These are phyloP conservation scores for Polypterus bichir DNA, from an alignment of 2,113 vertebrate genomes.

Conservation along the genomic window DNA sequence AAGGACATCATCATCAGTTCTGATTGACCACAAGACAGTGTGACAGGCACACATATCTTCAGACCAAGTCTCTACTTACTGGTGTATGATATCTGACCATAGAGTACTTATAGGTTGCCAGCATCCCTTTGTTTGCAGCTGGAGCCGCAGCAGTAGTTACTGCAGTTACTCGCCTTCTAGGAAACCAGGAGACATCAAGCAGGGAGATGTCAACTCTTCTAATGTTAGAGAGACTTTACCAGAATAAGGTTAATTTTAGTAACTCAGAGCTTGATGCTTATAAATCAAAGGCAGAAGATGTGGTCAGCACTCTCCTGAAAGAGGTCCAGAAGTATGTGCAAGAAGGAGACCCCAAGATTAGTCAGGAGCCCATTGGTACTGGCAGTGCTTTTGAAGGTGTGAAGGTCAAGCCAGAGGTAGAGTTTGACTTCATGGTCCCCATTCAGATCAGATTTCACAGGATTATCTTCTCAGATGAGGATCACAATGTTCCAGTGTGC, in stretches of 20 bases:
- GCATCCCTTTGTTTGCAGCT: too few species aligned
- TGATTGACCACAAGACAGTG: too few species aligned
- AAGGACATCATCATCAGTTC: too few species aligned
- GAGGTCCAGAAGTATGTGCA: not conserved
- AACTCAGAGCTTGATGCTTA: not conserved
- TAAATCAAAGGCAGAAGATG: not conserved
- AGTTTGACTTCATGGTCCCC: not conserved
- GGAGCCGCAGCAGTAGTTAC: too few species aligned
- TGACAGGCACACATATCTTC: too few species aligned
- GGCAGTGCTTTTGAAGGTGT: not conserved
- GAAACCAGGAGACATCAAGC: too few species aligned
- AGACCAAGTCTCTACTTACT: too few species aligned
- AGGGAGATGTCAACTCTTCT: not conserved
- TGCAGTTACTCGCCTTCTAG: too few species aligned
- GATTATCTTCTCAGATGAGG: not conserved
- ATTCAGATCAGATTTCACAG: not conserved
- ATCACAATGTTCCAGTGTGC: not conserved
- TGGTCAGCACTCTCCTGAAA: not conserved
- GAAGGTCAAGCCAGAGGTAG: not conserved
- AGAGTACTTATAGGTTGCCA: too few species aligned
- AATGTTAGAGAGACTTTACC: not conserved
- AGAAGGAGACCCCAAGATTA: not conserved
- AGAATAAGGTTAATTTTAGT: not conserved
- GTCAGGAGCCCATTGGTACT: not conserved
- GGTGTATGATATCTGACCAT: too few species aligned